Base-by-base conservation (phyloP, 2,888 invertebrate species). In the Oxyscelio sp. region DNA sequence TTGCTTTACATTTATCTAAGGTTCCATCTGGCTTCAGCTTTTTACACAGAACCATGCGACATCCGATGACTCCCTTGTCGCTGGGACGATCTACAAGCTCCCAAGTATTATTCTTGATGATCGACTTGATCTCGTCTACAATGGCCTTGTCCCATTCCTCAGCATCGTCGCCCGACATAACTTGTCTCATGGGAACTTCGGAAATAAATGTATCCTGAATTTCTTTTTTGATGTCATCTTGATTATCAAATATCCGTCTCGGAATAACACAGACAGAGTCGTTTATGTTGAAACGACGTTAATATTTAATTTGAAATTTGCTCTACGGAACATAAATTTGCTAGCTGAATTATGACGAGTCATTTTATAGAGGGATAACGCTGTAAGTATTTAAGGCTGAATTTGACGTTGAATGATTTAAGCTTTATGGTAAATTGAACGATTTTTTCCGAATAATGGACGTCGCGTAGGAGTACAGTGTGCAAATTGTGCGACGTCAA, bases 401-500 rank as follows among this genome's bases (percentile, higher is more conserved):
- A n/a, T 40, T 13, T 40, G 2, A n/a, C 2, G 63, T 66, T 58
- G 19, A 52, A 38, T 56, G 59, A 27, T 38, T 71, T 56, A 43
- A 24, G n/a, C 73, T 66, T 54, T 48, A 54, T 19, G 66, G 66
- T 68, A 48, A 74, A 74, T 38, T 24, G 34, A 71, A 52, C 38
- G 4, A 59, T 59, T 15, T 52, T 88, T 90, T 73, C 74, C 92
- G 94, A 89, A 90, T 65, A 92, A 91, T 27, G 92, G 92, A 70
- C 91, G 93, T 61, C 91, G 93, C 31, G 96, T 96, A 88, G 96
- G 96, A 0, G 95, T 97, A 15, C 96, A 97, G 91, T 97, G 97
- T 92, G 96, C 96, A 77, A 97, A 97, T 93, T 97, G 97, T 91
- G 96, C 96, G 56, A 96, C 96, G n/a, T 95, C 95, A 83, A 95